Percentiles rank a stretch among this genome's conserved stretches.
These are phyloP conservation scores for Lasaia peninsularis DNA, from an alignment of 1,140 invertebrate species.

Conservation along the genomic window DNA sequence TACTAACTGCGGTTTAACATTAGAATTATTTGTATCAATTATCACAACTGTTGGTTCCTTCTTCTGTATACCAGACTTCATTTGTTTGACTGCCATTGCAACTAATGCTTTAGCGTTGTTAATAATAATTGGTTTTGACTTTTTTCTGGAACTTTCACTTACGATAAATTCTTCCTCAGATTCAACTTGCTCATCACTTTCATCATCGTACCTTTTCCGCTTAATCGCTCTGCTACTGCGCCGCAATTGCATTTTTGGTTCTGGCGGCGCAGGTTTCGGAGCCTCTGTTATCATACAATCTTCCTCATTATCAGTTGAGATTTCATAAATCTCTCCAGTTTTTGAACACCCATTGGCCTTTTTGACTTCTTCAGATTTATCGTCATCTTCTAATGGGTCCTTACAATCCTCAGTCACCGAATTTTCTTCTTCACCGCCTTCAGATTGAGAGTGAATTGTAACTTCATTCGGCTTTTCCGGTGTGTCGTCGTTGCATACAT, in stretches of 20 bases:
- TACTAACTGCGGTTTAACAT: conserved; percentile 57
- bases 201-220: conserved; percentile 81
- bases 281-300: conserved; percentile 34
- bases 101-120: conserved; percentile 86
- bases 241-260: conserved; percentile 69
- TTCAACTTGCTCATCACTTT: conserved; percentile 40
- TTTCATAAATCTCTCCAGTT: conserved; percentile 43
- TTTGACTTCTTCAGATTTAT: background rate
- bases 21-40: conserved; percentile 87
- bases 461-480: conserved; percentile 35
- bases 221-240: conserved; percentile 82
- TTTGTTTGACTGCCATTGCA: conserved; percentile 80
- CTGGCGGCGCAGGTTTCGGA: conserved; percentile 29
- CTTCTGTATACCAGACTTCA: conserved; percentile 77
- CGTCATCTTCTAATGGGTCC: background rate
- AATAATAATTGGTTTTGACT: conserved; percentile 80
- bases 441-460: conserved; percentile 45
- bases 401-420: conserved; percentile 10
- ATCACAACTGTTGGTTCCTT: conserved; percentile 88
- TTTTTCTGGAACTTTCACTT: conserved; percentile 78
- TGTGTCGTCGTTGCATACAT: conserved; percentile 28
- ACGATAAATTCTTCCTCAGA: conserved; percentile 78
- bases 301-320: conserved; percentile 46
- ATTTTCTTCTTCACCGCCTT: conserved; percentile 35
- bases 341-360: conserved; percentile 22